Conservation (phyloP, 1,140 invertebrate genomes). For the Drosophila teissieri region DNA sequence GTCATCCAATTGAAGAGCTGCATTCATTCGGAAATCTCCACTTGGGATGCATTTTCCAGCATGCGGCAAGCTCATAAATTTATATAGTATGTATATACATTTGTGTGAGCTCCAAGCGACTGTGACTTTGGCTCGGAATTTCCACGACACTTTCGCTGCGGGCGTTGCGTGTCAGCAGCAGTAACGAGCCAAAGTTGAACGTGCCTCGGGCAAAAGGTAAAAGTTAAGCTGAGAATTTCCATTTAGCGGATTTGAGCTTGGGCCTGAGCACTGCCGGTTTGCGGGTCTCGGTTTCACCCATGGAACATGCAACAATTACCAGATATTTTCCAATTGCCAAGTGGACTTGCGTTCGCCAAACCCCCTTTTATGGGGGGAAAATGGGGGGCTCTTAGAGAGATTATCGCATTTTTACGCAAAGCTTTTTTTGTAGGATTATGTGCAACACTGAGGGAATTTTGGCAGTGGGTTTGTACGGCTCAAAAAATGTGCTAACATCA, state of each 20-base stretch:
- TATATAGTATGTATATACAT: conserved; percentile 19
- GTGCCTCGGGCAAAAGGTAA: conserved; percentile 73
- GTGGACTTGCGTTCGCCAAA: conserved; percentile 39
- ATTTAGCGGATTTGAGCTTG: conserved; percentile 16
- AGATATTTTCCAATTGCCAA: conserved; percentile 52
- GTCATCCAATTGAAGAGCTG: conserved; percentile 43
- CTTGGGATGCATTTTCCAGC: conserved; percentile 36
- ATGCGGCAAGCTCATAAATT: conserved; percentile 49
- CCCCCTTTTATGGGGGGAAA: conserved; percentile 17
- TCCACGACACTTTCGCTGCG: conserved; percentile 73
- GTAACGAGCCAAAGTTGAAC: conserved; percentile 40
- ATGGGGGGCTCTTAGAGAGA: conserved; percentile 6
- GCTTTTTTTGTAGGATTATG: conserved; percentile 41
- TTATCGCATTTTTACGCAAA: conserved; percentile 38
- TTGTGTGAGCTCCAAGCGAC: conserved; percentile 5
- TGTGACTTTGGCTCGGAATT: conserved; percentile 27
- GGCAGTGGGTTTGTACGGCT: no score
- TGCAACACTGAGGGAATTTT: conserved; percentile 2
- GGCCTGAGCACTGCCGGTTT: conserved; percentile 31
- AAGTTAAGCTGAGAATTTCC: conserved; percentile 62
- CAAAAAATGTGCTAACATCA: neutral
- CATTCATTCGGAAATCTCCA: conserved; percentile 13
- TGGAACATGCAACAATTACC: conserved; percentile 47
- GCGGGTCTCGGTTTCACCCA: conserved; percentile 36
- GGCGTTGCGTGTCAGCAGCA: conserved; percentile 48